A percentile compares a stretch with the other conserved stretches of the same genome.
These are phyloP conservation scores for Vimba vimba DNA, from an alignment of 2,113 vertebrate species.

Conservation along the genomic window DNA sequence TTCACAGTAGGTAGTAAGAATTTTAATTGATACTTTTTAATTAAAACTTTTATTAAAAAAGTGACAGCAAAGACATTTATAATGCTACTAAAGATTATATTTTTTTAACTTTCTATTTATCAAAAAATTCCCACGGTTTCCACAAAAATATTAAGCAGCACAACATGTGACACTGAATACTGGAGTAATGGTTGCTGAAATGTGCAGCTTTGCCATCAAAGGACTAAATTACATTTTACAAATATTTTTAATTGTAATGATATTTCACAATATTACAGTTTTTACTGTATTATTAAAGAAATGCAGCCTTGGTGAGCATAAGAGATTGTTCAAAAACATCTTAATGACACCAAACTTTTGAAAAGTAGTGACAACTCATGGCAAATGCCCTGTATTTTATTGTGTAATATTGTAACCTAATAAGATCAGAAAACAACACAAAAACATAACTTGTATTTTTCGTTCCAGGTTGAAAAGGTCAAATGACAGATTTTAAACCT, in stretches of 20 bases:
- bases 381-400: not conserved
- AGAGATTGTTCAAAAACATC: not conserved
- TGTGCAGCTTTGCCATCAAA: not conserved
- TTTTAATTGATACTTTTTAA: not conserved
- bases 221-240: not conserved
- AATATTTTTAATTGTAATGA: not conserved
- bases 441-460: not conserved
- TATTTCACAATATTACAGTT: not conserved
- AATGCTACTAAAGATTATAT: not conserved
- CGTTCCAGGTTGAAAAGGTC: not conserved
- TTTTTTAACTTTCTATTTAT: not conserved
- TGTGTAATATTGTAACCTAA: not conserved
- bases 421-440: not conserved
- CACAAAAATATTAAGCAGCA: no score
- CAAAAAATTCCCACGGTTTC: not conserved
- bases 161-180: not conserved
- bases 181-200: not conserved
- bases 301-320: not conserved
- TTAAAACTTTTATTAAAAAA: not conserved
- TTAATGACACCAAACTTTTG: not conserved
- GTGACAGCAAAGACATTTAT: not conserved
- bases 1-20: not conserved
- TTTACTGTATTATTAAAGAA: not conserved
- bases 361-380: not conserved
- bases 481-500: conserved; percentile 10